Evolutionary conservation across 2,113 vertebrate species (phyloP), one percentile per base, ranked within the genome.

Genomic region (Anoplopoma fimbria): DNA sequence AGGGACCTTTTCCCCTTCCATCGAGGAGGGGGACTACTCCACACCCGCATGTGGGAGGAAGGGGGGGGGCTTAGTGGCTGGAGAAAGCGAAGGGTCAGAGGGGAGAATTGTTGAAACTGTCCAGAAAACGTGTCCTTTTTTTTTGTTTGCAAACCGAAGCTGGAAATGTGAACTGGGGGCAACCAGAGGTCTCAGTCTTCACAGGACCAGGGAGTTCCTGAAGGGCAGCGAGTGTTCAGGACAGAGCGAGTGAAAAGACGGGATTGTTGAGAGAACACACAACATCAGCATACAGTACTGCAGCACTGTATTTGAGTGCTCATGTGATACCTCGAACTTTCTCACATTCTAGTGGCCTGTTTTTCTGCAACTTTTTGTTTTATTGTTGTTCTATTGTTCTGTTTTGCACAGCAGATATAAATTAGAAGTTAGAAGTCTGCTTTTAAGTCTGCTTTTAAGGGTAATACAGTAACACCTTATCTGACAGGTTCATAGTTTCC

Each of bases 121-220:
- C 92, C 93, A 91, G 89, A 93, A 91, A 95, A 94, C 79, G 75
- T 93, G 93, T 69, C 67, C 82, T 89, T 93, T 19, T 93, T 19
- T 88, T 93, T 83, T 94, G 91, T 95, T 90, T 92, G 92, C 87
- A 89, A 92, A 94, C 81, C 73, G 14, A 84, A 79, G 85, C 90
- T 95, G 90, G 93, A 95, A 92, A 94, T 93, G 93, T 94, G 93
- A 94, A 93, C 84, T 73, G 92, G 91, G 95, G 93, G 93, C 93
- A 95, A 91, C 49, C 38, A 93, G 65, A 95, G 95, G 93, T 94
- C 95, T 86, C 62, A 9, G 70, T 88, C 92, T 94, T 94, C 88
- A 86, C 91, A 94, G 91, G 89, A 82, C 91, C 87, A 38, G 76
- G 0, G 83, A 77, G 84, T 53, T 79, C 80, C 72, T 63, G 90